phyloP scores from a whole-genome alignment of 2,888 invertebrate genomes.

The Platycheirus rosarum region DNA sequence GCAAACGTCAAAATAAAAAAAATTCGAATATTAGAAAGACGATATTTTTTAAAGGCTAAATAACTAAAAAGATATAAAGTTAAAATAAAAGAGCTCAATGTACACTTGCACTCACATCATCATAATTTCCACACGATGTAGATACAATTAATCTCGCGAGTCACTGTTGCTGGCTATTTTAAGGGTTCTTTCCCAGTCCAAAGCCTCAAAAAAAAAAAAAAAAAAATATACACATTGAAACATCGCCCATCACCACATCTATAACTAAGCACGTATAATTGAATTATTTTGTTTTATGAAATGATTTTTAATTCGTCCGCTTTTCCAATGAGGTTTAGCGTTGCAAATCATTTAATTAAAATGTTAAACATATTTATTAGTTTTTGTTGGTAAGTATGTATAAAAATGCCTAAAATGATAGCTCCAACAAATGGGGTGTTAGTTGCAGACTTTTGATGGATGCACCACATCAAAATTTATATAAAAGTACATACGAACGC shows the following conservation, averaged over 20 bases:
- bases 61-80: too few species aligned
- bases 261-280: constrained; percentile 68
- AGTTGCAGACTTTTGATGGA: too few species aligned
- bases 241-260: constrained; percentile 62
- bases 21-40: too few species aligned
- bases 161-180: constrained; percentile 28
- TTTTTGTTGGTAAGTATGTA: constrained; percentile 36
- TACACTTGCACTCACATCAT: too few species aligned
- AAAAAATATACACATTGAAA: constrained; percentile 23
- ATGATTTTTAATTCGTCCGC: constrained; percentile 77
- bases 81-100: too few species aligned
- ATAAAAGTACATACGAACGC: constrained; percentile 60
- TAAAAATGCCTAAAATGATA: not conserved
- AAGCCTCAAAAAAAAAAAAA: constrained; percentile 15
- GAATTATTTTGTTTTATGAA: constrained; percentile 75
- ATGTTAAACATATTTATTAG: constrained; percentile 77
- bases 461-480: too few species aligned
- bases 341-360: constrained; percentile 81
- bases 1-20: too few species aligned
- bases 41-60: too few species aligned
- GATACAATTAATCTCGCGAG: too few species aligned
- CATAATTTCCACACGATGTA: too few species aligned
- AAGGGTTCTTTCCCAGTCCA: not conserved
- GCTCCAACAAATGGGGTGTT: not conserved
- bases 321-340: constrained; percentile 77